phyloP scores from a whole-genome alignment of 92 coral and sea anemone species.

The Zoanthus sociatus region DNA sequence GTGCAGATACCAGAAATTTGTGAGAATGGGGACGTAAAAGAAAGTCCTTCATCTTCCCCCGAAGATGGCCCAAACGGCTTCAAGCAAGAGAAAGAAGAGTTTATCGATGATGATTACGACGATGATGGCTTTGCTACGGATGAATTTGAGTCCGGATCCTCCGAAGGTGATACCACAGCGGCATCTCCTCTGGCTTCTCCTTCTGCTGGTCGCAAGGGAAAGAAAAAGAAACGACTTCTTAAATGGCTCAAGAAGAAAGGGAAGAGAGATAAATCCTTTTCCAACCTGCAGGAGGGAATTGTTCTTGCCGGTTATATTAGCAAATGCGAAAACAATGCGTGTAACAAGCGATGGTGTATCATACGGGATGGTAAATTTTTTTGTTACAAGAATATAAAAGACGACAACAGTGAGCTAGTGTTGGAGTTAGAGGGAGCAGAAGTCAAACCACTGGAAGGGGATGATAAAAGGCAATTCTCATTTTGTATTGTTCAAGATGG shows the following conservation, averaged over 20 bases:
- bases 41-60: constrained; percentile 26
- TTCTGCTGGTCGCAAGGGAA: constrained; percentile 70
- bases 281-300: constrained; percentile 86
- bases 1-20: background rate
- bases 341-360: constrained; percentile 86
- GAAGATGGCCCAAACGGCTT: constrained; percentile 40
- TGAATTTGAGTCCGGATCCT: constrained; percentile 83
- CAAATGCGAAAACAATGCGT: constrained; percentile 66
- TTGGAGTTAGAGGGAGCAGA: constrained; percentile 80
- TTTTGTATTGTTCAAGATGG: constrained; percentile 82
- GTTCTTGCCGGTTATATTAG: constrained; percentile 88
- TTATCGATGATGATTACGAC: constrained; percentile 53
- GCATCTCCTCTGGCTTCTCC: constrained; percentile 68
- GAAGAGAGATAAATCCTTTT: constrained; percentile 72
- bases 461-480: constrained; percentile 67
- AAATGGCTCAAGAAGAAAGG: constrained; percentile 88
- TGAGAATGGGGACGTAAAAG: constrained; percentile 31
- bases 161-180: constrained; percentile 69
- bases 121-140: constrained; percentile 90
- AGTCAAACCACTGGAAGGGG: constrained; percentile 74
- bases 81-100: constrained; percentile 56
- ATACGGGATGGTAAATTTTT: constrained; percentile 84
- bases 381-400: constrained; percentile 86
- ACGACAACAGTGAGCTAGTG: constrained; percentile 79
- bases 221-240: constrained; percentile 78